These are phyloP conservation scores for Sussaba pulchella DNA, from an alignment of 2,888 invertebrate genomes.

Conservation along the genomic window DNA sequence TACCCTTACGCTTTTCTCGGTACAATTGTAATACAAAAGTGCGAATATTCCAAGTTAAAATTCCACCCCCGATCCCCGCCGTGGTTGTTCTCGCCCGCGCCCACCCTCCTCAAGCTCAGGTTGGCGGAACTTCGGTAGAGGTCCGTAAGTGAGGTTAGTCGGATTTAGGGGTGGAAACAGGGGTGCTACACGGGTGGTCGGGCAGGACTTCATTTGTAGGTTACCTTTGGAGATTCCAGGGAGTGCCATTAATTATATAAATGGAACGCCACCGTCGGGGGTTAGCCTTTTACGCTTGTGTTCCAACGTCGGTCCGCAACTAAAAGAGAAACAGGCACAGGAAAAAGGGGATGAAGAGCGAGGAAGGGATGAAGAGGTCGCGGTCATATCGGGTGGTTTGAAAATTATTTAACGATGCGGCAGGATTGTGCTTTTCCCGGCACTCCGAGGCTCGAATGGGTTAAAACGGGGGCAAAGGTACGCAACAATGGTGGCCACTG, in stretches of 20 bases:
- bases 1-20: constrained; percentile 15
- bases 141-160: constrained; percentile 28
- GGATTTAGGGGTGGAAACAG: neutral
- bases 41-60: constrained; percentile 35
- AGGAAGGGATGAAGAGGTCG: constrained; percentile 1
- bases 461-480: constrained; percentile 22
- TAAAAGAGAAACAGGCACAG: constrained; percentile 15
- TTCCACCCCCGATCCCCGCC: constrained; percentile 8
- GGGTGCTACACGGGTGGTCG: constrained; percentile 2
- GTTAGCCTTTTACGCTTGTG: constrained; percentile 35
- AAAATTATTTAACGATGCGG: constrained; percentile 60
- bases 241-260: constrained; percentile 64
- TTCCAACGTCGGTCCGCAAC: constrained; percentile 13
- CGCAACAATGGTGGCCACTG: neutral
- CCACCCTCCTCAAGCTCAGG: neutral
- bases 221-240: constrained; percentile 48
- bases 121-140: constrained; percentile 35
- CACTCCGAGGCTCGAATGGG: constrained; percentile 15
- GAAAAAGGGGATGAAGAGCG: neutral
- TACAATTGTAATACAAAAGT: constrained; percentile 50
- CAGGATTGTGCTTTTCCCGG: constrained; percentile 21
- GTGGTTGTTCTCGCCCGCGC: too few species aligned
- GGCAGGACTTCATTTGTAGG: constrained; percentile 43
- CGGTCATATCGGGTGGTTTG: constrained; percentile 45
- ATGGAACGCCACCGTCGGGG: constrained; percentile 43